Evolutionary conservation across 2,888 invertebrate species (phyloP), one percentile per base, ranked within the genome.

Genomic region (Patella pellucida): DNA sequence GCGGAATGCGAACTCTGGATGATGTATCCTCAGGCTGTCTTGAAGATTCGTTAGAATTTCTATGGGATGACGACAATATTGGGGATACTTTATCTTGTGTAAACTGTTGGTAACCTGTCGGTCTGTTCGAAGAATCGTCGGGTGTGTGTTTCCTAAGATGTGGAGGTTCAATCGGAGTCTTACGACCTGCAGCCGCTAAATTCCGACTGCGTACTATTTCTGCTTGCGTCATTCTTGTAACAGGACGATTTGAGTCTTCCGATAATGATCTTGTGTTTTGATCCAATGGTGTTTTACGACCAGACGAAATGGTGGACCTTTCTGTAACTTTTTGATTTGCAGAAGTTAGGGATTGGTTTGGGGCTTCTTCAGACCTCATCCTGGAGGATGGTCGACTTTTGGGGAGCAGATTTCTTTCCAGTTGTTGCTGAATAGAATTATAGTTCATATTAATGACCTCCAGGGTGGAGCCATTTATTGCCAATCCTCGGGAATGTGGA

Each of bases 21-120:
- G 19, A 23, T 62, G 19, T 62, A 12, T 62, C 62, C 23, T 19
- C 11, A 3, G 23, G 23, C 23, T 19, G 62, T 23, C 62, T 62
- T 23, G 62, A 23, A 19, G 62, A 23, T 23, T 62, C 62, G 1
- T 62, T 23, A 19, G 19, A 16, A 9, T 23, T 19, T 62, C 23
- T 62, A 19, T 62, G 19, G 19, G 62, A 23, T 4, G 23, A 23
- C 7, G 19, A 23, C 19, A 62, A 9, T 23, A 62, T 62, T 11
- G 62, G 62, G 62, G 62, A 62, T 62, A 19, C 62, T 14, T 62
- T 62, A 23, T 62, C 62, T 23, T 62, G 62, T 11, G 62, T 62
- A 14, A 62, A 62, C 12, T 62, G 23, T 14, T 62, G 62, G 14
- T 62, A 62, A 3, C 62, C 62, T 23, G 19, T 19, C 3, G 41